These are phyloP conservation scores for Hypsibius dujardini DNA, from an alignment of 1,140 invertebrate genomes.

Conservation along the genomic window DNA sequence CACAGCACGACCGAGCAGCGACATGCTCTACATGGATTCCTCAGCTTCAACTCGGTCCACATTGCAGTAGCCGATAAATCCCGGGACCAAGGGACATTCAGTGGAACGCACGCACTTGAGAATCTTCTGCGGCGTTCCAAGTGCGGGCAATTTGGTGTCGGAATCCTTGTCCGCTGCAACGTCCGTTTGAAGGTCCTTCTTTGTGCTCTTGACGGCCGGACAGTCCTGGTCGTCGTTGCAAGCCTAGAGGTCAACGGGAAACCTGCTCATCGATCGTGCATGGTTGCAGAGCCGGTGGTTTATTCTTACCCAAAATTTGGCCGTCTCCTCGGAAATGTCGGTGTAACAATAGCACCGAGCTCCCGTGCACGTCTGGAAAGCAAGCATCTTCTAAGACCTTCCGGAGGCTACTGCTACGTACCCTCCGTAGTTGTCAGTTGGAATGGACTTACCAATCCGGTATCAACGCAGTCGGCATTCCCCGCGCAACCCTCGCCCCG, in stretches of 20 bases:
- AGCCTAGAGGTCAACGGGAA: background rate
- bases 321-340: background rate
- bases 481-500: background rate
- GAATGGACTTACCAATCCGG: background rate
- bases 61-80: slow-evolving; percentile 6
- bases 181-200: background rate
- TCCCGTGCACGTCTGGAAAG: slow-evolving; percentile 5
- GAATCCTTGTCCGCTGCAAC: background rate
- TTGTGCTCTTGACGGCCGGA: background rate
- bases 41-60: background rate
- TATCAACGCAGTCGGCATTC: background rate
- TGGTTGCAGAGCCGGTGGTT: background rate
- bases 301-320: slow-evolving; percentile 6
- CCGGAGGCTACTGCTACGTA: background rate
- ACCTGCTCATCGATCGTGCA: background rate
- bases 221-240: background rate
- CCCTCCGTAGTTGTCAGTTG: background rate
- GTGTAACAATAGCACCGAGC: background rate
- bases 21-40: too few relatives aligned
- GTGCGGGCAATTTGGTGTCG: background rate
- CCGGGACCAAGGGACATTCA: background rate
- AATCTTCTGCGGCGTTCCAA: background rate
- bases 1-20: too few relatives aligned
- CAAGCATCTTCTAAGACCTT: background rate
- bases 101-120: background rate